Conservation (phyloP, 35 echinoderm and acorn worm genomes). For the Stichopus chloronotus region DNA sequence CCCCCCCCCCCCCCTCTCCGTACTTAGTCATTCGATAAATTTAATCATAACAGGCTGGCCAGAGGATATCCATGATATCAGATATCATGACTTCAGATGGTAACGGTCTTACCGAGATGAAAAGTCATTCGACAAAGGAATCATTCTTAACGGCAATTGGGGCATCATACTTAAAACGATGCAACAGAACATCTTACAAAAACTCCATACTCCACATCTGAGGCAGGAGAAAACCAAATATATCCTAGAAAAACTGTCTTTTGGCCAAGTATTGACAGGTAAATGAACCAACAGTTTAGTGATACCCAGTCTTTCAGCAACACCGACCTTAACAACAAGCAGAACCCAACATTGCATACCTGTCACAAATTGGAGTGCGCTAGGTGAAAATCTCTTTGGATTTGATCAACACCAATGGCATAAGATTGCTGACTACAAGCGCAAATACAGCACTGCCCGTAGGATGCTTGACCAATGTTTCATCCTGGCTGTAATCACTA, state of each 20-base stretch:
- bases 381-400: constrained; percentile 30
- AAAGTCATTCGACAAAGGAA: constrained; percentile 34
- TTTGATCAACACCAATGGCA: constrained; percentile 24
- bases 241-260: constrained; percentile 60
- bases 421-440: constrained; percentile 49
- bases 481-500: constrained; percentile 8
- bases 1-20: too few species aligned
- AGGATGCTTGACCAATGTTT: background rate
- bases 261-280: constrained; percentile 55
- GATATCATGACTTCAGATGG: constrained; percentile 2
- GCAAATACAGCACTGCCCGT: constrained; percentile 30
- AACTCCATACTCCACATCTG: constrained; percentile 54
- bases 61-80: constrained; percentile 19
- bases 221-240: constrained; percentile 59
- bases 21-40: background rate
- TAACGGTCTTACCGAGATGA: constrained; percentile 45
- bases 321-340: constrained; percentile 58
- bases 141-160: constrained; percentile 33
- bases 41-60: constrained; percentile 56
- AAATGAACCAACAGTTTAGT: constrained; percentile 58
- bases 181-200: constrained; percentile 34
- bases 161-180: constrained; percentile 15
- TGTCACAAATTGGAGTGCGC: constrained; percentile 20
- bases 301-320: constrained; percentile 21
- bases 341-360: constrained; percentile 56